phyloP scores from a whole-genome alignment of 2,888 invertebrate species.

The Ochlodes sylvanus region DNA sequence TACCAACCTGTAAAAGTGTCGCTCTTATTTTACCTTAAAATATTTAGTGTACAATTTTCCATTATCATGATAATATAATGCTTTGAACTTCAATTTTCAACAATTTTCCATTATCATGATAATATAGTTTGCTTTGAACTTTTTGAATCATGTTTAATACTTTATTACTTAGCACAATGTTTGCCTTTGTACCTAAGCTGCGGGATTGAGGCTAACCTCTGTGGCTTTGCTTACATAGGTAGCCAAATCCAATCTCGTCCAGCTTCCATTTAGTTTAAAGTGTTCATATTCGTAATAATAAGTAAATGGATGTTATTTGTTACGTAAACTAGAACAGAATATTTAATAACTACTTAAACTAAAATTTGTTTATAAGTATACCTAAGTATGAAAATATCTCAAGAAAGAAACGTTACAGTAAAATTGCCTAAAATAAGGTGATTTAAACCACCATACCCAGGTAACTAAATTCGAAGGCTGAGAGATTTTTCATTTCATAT shows the following conservation, averaged over 20 bases:
- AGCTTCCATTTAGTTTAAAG: neutral
- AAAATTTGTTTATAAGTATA: no score
- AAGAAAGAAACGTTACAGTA: no score
- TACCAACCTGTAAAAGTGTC: no score
- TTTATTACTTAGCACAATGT: constrained; percentile 10
- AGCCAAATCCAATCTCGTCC: neutral
- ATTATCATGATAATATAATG: neutral
- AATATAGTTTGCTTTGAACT: neutral
- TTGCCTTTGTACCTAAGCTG: constrained; percentile 5
- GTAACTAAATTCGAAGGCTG: neutral
- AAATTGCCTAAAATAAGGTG: no score
- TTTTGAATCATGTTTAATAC: neutral
- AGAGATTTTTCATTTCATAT: neutral
- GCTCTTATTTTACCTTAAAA: neutral
- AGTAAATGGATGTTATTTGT: neutral
- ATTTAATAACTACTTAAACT: no score
- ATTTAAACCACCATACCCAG: no score
- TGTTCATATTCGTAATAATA: neutral
- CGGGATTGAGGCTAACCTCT: constrained; percentile 4
- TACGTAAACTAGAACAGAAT: neutral
- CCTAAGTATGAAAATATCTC: no score
- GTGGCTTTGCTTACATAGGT: constrained; percentile 1
- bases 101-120: neutral
- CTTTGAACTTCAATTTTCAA: neutral
- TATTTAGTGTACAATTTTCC: neutral